phyloP scores from a whole-genome alignment of 2,113 vertebrate species.

The Colius striatus region DNA sequence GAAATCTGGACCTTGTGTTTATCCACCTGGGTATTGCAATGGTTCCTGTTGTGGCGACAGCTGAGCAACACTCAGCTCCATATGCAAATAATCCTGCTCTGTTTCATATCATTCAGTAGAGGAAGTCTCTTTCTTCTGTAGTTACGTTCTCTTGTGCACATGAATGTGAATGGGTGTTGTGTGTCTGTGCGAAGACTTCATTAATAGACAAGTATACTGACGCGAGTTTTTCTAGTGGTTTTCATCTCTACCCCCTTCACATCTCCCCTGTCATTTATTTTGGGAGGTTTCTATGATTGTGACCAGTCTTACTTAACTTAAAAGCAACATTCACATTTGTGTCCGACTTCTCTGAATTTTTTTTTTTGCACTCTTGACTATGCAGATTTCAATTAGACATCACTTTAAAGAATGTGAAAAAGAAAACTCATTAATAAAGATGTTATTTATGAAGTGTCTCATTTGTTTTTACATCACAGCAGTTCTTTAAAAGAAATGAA shows the following conservation, averaged over 20 bases:
- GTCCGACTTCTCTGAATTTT: not conserved
- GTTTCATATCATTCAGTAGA: not conserved
- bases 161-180: not conserved
- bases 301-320: not conserved
- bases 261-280: not conserved
- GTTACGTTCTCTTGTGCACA: not conserved
- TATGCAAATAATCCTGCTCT: not conserved
- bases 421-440: constrained; percentile 49
- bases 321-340: not conserved
- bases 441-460: constrained; percentile 46
- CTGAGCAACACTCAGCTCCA: not conserved
- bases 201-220: not conserved
- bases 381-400: constrained; percentile 48
- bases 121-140: not conserved
- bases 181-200: constrained; percentile 34
- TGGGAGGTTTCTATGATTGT: not conserved
- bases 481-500: not conserved
- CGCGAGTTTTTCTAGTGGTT: not conserved
- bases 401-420: constrained; percentile 50
- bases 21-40: not conserved
- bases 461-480: not conserved
- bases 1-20: not conserved
- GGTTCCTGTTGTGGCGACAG: not conserved
- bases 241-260: not conserved
- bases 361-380: constrained; percentile 38